Percentiles rank a stretch among this genome's conserved stretches.
phyloP scores from a whole-genome alignment of 2,113 vertebrate species.

The Notothenia coriiceps region DNA sequence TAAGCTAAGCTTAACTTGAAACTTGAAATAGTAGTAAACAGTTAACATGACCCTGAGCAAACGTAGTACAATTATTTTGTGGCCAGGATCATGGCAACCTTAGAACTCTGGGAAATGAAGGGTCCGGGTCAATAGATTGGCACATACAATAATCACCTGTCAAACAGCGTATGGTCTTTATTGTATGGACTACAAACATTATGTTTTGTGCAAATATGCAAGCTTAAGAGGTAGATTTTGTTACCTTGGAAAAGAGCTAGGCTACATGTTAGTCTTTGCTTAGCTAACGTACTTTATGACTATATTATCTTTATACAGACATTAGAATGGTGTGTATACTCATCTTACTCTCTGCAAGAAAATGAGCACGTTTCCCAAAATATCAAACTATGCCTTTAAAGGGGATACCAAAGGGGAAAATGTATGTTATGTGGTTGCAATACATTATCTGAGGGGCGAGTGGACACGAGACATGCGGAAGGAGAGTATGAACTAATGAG shows the following conservation, averaged over 20 bases:
- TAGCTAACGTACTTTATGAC: background rate
- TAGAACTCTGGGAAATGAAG: too few species aligned
- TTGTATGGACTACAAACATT: background rate
- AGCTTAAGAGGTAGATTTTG: too few species aligned
- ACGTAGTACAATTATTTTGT: too few species aligned
- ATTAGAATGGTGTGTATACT: background rate
- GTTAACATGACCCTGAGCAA: too few species aligned
- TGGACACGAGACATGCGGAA: conserved; percentile 22
- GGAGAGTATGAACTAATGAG: conserved; percentile 60
- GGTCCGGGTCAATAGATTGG: too few species aligned
- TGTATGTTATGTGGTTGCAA: background rate
- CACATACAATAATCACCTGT: too few species aligned
- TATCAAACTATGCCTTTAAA: background rate
- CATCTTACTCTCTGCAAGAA: background rate
- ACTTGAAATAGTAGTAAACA: too few species aligned
- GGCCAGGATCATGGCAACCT: too few species aligned
- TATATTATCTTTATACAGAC: background rate
- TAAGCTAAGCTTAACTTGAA: too few species aligned
- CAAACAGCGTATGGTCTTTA: background rate
- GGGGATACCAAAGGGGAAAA: background rate
- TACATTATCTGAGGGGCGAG: background rate
- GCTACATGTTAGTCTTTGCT: background rate
- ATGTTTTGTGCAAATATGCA: too few species aligned
- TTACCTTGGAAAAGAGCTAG: background rate
- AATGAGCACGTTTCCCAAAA: background rate